These are phyloP conservation scores for Lordiphosa mommai DNA, from an alignment of 1,140 invertebrate genomes.

Conservation along the genomic window DNA sequence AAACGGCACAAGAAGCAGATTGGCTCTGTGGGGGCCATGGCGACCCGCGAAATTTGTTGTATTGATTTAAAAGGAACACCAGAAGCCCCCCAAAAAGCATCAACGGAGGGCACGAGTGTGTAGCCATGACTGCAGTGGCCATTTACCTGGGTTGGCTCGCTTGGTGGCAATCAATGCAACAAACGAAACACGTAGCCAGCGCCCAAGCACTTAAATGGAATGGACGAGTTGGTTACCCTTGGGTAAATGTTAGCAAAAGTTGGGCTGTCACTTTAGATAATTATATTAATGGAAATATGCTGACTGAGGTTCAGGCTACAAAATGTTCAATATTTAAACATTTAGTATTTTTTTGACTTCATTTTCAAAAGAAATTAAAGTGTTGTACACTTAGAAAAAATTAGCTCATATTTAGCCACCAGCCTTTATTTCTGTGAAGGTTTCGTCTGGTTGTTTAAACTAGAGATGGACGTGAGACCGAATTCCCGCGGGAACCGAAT, in stretches of 20 bases:
- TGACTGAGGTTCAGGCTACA: no score
- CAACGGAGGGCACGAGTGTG: background rate
- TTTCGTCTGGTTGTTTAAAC: no score
- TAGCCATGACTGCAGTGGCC: slow-evolving; percentile 19
- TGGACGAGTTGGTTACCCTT: background rate
- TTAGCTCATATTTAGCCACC: no score
- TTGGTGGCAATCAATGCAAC: slow-evolving; percentile 64
- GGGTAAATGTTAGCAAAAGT: background rate
- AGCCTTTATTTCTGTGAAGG: no score
- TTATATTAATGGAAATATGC: no score
- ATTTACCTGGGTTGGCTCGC: slow-evolving; percentile 10
- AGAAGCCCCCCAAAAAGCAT: background rate
- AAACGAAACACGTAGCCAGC: slow-evolving; percentile 34
- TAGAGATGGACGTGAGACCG: no score
- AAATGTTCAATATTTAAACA: no score
- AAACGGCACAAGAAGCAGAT: slow-evolving; percentile 49
- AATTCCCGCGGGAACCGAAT: no score
- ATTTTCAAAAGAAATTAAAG: no score
- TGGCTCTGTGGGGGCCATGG: slow-evolving; percentile 29
- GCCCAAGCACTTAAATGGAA: background rate
- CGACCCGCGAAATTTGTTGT: slow-evolving; percentile 69
- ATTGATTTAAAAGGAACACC: slow-evolving; percentile 62
- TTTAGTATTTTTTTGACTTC: no score
- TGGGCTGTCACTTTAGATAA: no score
- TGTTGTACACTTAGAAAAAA: no score